Conservation (phyloP, 2,888 invertebrate genomes). For the Phorcus lineatus region DNA sequence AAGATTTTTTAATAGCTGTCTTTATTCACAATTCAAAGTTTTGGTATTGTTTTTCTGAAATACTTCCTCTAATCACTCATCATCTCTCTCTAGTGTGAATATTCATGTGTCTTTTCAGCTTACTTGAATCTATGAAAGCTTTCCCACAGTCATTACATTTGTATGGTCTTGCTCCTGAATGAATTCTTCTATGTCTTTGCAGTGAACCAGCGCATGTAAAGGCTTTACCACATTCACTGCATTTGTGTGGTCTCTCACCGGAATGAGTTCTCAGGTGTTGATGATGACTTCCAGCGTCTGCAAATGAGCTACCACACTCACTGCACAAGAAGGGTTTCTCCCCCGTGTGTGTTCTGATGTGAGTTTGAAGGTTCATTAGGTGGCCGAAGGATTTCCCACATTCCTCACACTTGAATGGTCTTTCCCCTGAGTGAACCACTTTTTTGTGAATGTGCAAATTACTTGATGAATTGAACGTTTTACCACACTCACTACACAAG, state of each 20-base stretch:
- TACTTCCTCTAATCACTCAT: too few relatives aligned
- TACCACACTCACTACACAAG: not conserved
- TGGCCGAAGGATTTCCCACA: not conserved
- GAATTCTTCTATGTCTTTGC: not conserved
- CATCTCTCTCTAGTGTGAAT: too few relatives aligned
- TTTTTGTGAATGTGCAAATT: not conserved
- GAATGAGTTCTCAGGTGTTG: not conserved
- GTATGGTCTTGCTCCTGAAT: too few relatives aligned
- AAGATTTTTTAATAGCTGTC: too few relatives aligned
- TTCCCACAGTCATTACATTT: too few relatives aligned
- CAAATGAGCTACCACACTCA: not conserved
- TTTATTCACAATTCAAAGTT: too few relatives aligned
- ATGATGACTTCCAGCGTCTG: not conserved
- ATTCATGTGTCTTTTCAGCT: too few relatives aligned
- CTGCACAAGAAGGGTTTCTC: not conserved
- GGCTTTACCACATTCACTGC: not conserved
- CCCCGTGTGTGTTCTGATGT: not conserved
- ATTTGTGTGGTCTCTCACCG: not conserved
- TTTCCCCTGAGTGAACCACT: not conserved
- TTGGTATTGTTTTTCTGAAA: too few relatives aligned
- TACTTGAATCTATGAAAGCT: too few relatives aligned
- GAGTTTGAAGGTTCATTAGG: not conserved
- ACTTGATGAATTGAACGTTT: not conserved
- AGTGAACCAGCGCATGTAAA: not conserved
- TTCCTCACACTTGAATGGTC: not conserved